A percentile compares a stretch with the other conserved stretches of the same genome.
These are phyloP conservation scores for Prietella phreatophila DNA, from an alignment of 2,113 vertebrate species.

Conservation along the genomic window DNA sequence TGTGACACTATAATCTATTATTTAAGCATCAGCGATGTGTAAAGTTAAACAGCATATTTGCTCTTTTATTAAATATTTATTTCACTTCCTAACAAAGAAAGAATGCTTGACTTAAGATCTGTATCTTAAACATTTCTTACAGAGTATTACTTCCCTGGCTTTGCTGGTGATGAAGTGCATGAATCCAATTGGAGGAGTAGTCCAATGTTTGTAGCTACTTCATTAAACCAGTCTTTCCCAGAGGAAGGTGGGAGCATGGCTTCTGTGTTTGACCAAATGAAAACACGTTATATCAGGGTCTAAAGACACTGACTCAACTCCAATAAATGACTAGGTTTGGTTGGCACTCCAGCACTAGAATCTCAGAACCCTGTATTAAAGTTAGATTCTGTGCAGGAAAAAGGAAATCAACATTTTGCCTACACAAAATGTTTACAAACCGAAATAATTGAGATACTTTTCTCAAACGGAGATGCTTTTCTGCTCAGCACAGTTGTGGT, in stretches of 20 bases:
- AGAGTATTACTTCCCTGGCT: background rate
- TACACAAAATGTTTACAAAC: background rate
- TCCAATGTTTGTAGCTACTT: background rate
- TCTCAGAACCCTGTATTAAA: background rate
- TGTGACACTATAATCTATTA: conserved; percentile 29
- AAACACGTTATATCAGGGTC: background rate
- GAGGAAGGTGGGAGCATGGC: background rate
- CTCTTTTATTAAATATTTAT: conserved; percentile 14
- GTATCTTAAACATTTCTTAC: background rate
- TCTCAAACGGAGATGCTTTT: too few species aligned
- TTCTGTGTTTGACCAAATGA: background rate
- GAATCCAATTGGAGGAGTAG: background rate
- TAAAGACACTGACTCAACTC: background rate
- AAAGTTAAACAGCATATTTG: conserved; percentile 10
- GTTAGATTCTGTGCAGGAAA: background rate
- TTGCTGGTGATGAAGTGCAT: background rate
- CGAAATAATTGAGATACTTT: background rate
- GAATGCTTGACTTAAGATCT: background rate
- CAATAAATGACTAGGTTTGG: background rate
- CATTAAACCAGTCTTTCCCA: background rate
- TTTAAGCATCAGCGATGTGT: conserved; percentile 9
- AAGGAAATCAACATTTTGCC: background rate
- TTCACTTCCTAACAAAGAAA: conserved; percentile 19
- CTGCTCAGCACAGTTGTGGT: too few species aligned
- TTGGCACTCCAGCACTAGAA: background rate